Conservation (phyloP, 2,888 invertebrate species). For the Synergus itoensis region DNA sequence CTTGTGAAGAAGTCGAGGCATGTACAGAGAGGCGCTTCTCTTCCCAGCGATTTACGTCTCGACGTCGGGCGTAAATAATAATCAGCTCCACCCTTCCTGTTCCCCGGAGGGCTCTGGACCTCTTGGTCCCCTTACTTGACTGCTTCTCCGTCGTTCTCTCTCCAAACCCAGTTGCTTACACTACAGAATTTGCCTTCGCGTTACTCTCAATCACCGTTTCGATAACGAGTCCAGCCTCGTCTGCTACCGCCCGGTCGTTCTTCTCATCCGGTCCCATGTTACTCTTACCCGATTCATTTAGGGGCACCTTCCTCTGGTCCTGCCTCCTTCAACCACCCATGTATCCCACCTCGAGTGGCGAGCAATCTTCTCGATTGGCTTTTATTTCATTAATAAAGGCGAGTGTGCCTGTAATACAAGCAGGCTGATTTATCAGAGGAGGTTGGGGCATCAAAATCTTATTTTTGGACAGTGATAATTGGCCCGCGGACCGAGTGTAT, state of each 20-base stretch:
- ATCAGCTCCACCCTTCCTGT: constrained; percentile 57
- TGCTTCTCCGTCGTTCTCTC: neutral
- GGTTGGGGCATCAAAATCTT: constrained; percentile 16
- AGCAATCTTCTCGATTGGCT: constrained; percentile 21
- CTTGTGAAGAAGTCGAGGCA: constrained; percentile 16
- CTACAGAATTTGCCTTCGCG: constrained; percentile 39
- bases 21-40: constrained; percentile 3
- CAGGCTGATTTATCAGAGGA: constrained; percentile 17
- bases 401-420: neutral
- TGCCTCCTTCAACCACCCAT: constrained; percentile 31
- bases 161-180: constrained; percentile 28
- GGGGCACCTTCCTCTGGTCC: constrained; percentile 38
- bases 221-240: constrained; percentile 56
- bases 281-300: neutral
- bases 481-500: constrained; percentile 14
- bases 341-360: neutral
- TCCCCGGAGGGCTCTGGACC: constrained; percentile 23
- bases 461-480: constrained; percentile 22
- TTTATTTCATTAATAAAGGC: constrained; percentile 29
- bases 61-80: constrained; percentile 66
- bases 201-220: constrained; percentile 62
- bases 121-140: constrained; percentile 6
- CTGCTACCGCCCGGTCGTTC: constrained; percentile 47
- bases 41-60: constrained; percentile 60
- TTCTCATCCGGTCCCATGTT: constrained; percentile 26